phyloP scores from a whole-genome alignment of 1,140 invertebrate species.

The Trachymyrmex cornetzi region DNA sequence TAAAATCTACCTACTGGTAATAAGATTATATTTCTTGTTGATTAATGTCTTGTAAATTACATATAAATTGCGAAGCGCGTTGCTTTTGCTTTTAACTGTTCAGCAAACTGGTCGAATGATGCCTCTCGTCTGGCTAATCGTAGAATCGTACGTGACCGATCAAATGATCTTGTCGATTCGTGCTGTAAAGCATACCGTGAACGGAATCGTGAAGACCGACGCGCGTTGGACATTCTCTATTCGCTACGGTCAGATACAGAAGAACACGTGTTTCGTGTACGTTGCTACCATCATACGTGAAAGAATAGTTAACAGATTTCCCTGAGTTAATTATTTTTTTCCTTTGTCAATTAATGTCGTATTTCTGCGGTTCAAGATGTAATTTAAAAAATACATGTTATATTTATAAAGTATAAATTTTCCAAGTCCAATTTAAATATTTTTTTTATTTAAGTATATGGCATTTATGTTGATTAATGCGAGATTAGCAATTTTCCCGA shows the following conservation, averaged over 20 bases:
- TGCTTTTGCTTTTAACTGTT: conserved; percentile 20
- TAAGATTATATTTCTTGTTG: conserved; percentile 14
- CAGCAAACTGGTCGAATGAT: conserved; percentile 16
- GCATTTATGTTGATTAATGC: not conserved
- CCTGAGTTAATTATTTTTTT: not conserved
- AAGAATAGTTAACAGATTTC: conserved; percentile 34
- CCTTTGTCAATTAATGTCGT: not conserved
- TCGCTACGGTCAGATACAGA: conserved; percentile 9
- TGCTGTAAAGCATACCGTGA: conserved; percentile 66
- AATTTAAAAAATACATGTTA: not conserved
- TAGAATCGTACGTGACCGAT: conserved; percentile 73
- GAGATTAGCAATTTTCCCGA: not conserved
- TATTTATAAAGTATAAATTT: not conserved
- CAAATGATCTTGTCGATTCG: conserved; percentile 55
- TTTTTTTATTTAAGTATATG: not conserved
- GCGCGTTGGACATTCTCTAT: conserved; percentile 56
- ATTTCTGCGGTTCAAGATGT: not conserved
- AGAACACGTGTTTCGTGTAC: conserved; percentile 30
- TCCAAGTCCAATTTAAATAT: not conserved
- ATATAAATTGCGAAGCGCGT: not conserved
- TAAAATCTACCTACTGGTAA: not conserved
- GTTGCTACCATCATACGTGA: not conserved
- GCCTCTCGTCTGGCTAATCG: conserved; percentile 63
- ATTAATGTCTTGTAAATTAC: conserved; percentile 27
- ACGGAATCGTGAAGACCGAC: conserved; percentile 62